A percentile compares a stretch with the other conserved stretches of the same genome.
Evolutionary conservation across 2,888 invertebrate genomes (phyloP).

Genomic region (Drosophila pegasa): DNA sequence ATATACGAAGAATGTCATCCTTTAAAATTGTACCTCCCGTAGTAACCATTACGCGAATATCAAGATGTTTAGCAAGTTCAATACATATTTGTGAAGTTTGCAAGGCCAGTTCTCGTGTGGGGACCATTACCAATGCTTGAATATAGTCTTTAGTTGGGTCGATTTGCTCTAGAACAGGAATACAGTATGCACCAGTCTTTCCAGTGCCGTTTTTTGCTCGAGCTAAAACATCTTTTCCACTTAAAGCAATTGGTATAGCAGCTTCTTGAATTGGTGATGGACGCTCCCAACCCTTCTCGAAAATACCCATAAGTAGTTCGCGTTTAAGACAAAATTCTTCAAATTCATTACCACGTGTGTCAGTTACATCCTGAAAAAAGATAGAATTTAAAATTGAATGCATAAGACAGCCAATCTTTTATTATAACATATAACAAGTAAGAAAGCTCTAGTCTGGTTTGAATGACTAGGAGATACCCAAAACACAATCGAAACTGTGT

Average conservation of each 20-base stretch:
- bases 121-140: constrained; percentile 99
- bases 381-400: neutral
- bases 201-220: constrained; percentile 99
- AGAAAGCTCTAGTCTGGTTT: too few species aligned
- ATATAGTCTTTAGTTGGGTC: constrained; percentile 95
- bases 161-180: constrained; percentile 98
- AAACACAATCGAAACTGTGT: too few species aligned
- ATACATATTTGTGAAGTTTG: constrained; percentile 99
- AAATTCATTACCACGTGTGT: constrained; percentile 99
- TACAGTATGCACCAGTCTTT: constrained; percentile 99
- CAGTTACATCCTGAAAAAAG: constrained; percentile 96
- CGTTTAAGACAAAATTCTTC: constrained; percentile 99
- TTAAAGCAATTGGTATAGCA: constrained; percentile 98
- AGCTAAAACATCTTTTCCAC: constrained; percentile 98
- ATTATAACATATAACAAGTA: neutral
- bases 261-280: constrained; percentile 99
- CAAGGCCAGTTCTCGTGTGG: constrained; percentile 98
- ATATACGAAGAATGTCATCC: constrained; percentile 99
- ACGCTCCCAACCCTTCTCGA: constrained; percentile 99
- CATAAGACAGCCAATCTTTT: neutral
- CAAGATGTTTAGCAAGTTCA: constrained; percentile 98
- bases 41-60: constrained; percentile 99
- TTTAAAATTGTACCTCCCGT: constrained; percentile 99
- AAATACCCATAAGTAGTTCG: constrained; percentile 99
- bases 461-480: too few species aligned